Percentiles rank a stretch among this genome's conserved stretches.
Evolutionary conservation across 2,113 vertebrate genomes (phyloP).

Genomic region (Gallinago jamesoni): DNA sequence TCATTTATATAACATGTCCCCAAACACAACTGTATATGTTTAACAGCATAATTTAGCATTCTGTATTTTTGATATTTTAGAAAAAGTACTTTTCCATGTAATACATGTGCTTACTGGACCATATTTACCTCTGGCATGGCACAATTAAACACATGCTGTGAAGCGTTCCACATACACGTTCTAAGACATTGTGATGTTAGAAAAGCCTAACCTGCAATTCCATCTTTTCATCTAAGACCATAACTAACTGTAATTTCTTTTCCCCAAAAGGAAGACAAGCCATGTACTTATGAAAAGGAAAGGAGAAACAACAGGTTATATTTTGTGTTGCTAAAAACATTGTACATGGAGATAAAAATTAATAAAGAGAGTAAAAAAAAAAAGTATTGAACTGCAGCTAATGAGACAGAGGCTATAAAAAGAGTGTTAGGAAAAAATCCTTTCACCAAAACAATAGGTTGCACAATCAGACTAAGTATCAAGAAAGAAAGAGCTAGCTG

Average conservation of each 20-base stretch:
- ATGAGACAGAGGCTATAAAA: slow-evolving; percentile 27
- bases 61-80: neutral
- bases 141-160: neutral
- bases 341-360: neutral
- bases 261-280: slow-evolving; percentile 17
- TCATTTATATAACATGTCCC: neutral
- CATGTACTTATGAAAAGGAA: neutral
- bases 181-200: neutral
- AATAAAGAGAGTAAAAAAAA: slow-evolving; percentile 36
- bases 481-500: slow-evolving; percentile 44
- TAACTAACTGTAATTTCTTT: neutral
- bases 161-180: neutral
- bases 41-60: neutral
- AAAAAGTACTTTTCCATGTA: neutral
- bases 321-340: slow-evolving; percentile 3
- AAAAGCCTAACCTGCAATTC: neutral
- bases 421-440: slow-evolving; percentile 20
- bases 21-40: neutral
- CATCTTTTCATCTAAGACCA: neutral
- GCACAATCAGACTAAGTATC: neutral
- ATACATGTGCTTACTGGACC: neutral
- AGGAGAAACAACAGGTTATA: neutral
- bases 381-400: neutral
- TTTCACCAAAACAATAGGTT: slow-evolving; percentile 24
- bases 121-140: neutral